Percentiles rank a stretch among this genome's conserved stretches.
These are phyloP conservation scores for Parus major DNA, from an alignment of 2,113 vertebrate genomes.

Conservation along the genomic window DNA sequence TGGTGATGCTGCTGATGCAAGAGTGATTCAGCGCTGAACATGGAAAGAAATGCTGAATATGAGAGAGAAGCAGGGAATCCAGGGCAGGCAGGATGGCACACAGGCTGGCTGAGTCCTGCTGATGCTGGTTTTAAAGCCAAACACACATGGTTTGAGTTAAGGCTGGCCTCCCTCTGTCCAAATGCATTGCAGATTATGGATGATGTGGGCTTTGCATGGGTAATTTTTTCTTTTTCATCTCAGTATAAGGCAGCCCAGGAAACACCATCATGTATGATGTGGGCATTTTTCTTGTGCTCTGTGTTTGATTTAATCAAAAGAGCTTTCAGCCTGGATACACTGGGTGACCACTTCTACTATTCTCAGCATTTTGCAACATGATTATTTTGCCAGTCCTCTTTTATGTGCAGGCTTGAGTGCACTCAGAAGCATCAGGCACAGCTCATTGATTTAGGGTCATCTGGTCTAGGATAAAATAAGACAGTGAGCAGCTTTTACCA, in stretches of 20 bases:
- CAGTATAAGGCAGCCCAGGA: neutral
- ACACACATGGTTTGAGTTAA: neutral
- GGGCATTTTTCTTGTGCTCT: neutral
- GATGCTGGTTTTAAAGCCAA: neutral
- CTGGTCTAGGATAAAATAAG: neutral
- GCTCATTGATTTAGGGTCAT: neutral
- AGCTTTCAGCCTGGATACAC: neutral
- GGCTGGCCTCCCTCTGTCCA: neutral
- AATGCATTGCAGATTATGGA: neutral
- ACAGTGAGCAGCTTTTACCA: neutral
- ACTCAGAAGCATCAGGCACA: neutral
- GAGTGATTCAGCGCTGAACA: neutral
- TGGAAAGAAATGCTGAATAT: neutral
- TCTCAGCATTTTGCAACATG: neutral
- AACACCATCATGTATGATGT: neutral
- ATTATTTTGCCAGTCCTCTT: slow-evolving; percentile 7
- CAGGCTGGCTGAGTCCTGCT: neutral
- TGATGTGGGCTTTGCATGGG: neutral
- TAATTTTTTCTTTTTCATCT: slow-evolving; percentile 14
- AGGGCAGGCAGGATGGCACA: neutral
- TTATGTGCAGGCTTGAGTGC: neutral
- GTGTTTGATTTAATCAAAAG: neutral
- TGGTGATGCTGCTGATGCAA: neutral
- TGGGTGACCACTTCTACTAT: neutral
- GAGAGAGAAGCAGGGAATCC: neutral